These are phyloP conservation scores for Molanna angustata DNA, from an alignment of 2,888 invertebrate genomes.

Conservation along the genomic window DNA sequence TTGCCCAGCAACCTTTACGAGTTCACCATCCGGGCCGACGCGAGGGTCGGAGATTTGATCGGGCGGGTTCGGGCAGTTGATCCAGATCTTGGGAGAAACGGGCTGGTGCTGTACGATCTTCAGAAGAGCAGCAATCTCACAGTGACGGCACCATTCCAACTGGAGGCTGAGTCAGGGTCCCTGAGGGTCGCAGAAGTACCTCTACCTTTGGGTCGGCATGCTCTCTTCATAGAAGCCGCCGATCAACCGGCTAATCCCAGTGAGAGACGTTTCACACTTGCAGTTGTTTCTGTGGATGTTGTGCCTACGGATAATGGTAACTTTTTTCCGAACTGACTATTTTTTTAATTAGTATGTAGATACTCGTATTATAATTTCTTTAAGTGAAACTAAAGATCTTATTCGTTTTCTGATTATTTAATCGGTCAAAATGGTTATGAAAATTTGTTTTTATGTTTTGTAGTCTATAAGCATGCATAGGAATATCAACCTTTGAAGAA, in stretches of 20 bases:
- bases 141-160: conserved; percentile 64
- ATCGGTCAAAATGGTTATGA: too few species aligned
- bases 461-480: too few species aligned
- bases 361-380: too few species aligned
- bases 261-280: conserved; percentile 76
- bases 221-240: conserved; percentile 79
- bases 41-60: conserved; percentile 66
- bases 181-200: conserved; percentile 66
- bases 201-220: conserved; percentile 68
- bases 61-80: conserved; percentile 80
- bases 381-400: too few species aligned
- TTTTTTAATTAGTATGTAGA: background rate
- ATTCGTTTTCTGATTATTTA: too few species aligned
- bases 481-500: too few species aligned
- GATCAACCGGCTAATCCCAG: conserved; percentile 83
- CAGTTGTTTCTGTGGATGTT: conserved; percentile 82
- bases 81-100: conserved; percentile 72
- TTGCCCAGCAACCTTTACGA: conserved; percentile 81
- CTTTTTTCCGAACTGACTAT: background rate
- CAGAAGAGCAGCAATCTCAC: conserved; percentile 67
- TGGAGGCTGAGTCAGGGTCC: conserved; percentile 68
- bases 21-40: conserved; percentile 67
- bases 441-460: too few species aligned
- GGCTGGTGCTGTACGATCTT: conserved; percentile 70
- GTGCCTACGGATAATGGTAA: conserved; percentile 54